Evolutionary conservation across 2,797 vertebrate genomes (phyloP).

Genomic region (Eulemur coronatus): DNA sequence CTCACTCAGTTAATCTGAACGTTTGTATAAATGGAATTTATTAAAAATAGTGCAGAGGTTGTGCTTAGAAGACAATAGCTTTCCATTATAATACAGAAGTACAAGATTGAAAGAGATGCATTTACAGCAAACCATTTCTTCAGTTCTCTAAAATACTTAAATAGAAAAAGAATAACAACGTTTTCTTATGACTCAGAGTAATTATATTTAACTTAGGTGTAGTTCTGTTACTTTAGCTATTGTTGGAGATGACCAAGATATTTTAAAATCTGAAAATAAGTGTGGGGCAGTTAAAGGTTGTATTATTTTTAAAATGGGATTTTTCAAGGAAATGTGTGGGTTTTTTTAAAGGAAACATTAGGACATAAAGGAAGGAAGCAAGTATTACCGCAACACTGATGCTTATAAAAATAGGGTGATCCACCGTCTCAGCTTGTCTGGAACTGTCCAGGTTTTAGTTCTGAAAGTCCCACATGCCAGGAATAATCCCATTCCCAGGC

Average conservation of each 20-base stretch:
- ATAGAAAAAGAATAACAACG: neutral
- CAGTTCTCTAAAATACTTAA: neutral
- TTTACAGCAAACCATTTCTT: neutral
- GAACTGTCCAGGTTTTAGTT: neutral
- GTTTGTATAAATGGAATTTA: neutral
- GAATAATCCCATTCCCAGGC: neutral
- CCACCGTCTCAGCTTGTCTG: neutral
- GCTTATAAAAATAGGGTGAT: neutral
- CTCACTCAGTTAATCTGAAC: neutral
- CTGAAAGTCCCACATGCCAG: neutral
- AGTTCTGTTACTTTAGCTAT: neutral
- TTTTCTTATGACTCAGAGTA: neutral
- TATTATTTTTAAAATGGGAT: neutral
- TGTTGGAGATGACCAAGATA: neutral
- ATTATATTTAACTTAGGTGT: neutral
- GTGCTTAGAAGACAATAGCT: neutral
- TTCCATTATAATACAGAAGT: neutral
- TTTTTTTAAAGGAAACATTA: neutral
- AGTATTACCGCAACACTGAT: neutral
- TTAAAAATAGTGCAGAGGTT: neutral
- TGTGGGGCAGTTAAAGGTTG: neutral
- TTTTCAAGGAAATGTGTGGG: neutral
- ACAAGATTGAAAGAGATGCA: neutral
- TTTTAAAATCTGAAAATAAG: neutral
- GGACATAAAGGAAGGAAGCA: neutral